These are phyloP conservation scores for Ammodramus savannarum DNA, from an alignment of 2,113 vertebrate genomes.

Conservation along the genomic window DNA sequence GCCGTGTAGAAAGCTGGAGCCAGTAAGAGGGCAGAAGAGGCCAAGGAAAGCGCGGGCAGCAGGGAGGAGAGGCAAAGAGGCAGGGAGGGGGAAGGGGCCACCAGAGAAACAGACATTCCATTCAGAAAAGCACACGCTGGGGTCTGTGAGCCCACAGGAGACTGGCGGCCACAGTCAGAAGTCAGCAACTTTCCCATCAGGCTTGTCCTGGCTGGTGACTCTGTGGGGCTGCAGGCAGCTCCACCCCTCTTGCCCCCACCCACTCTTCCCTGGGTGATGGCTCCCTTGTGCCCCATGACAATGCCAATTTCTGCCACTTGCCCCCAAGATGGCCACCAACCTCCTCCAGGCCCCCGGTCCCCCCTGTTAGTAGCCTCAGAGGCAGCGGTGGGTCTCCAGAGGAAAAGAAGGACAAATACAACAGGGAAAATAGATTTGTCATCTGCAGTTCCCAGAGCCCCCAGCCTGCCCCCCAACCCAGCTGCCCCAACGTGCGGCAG, in stretches of 20 bases:
- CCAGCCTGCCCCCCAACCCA: neutral
- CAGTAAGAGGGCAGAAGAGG: neutral
- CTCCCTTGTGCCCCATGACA: neutral
- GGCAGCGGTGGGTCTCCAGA: neutral
- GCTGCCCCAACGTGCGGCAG: rapidly evolving
- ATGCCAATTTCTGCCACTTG: neutral
- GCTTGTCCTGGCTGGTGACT: neutral
- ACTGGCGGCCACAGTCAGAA: constrained; percentile 16
- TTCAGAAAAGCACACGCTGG: neutral
- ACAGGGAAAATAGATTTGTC: neutral
- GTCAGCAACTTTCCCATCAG: neutral
- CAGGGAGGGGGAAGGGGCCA: neutral
- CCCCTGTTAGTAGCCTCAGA: constrained; percentile 25
- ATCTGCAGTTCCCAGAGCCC: neutral
- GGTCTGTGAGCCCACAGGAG: neutral
- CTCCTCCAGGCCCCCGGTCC: neutral
- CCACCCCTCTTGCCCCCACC: neutral
- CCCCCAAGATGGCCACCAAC: neutral
- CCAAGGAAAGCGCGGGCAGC: neutral
- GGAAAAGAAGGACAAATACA: neutral
- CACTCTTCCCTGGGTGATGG: neutral
- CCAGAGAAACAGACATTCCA: constrained; percentile 17
- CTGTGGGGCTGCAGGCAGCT: neutral
- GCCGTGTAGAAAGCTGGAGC: constrained; percentile 91
- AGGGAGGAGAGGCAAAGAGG: neutral